Evolutionary conservation across 2,797 vertebrate genomes (phyloP).

Genomic region (Anguilla pacifica): DNA sequence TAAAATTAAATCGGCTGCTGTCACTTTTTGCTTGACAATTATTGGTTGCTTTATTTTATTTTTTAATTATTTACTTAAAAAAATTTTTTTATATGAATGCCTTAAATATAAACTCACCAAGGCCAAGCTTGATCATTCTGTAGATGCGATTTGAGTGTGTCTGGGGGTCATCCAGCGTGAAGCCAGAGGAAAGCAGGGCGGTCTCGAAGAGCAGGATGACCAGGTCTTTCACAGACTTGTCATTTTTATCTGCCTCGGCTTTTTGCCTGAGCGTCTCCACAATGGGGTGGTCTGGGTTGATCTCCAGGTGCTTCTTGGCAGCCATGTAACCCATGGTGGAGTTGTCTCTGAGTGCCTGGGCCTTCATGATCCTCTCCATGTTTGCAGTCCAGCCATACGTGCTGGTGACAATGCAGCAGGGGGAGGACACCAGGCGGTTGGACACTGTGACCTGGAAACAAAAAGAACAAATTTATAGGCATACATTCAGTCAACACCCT

Average conservation of each 20-base stretch:
- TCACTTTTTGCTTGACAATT: not conserved
- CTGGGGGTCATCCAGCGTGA: conserved; percentile 79
- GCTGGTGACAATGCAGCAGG: conserved; percentile 78
- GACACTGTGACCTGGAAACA: conserved; percentile 69
- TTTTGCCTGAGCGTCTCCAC: conserved; percentile 79
- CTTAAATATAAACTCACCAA: conserved; percentile 65
- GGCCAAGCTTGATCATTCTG: conserved; percentile 80
- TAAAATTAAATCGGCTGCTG: not conserved
- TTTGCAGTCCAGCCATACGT: conserved; percentile 79
- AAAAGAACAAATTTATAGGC: not conserved
- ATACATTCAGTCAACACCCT: not conserved
- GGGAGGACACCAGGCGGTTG: conserved; percentile 75
- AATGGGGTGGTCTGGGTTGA: conserved; percentile 81
- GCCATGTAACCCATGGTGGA: conserved; percentile 85
- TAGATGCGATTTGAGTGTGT: conserved; percentile 81
- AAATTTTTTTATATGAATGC: too few relatives aligned
- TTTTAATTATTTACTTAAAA: too few relatives aligned
- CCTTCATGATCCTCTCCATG: conserved; percentile 85
- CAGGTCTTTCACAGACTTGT: conserved; percentile 82
- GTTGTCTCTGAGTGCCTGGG: conserved; percentile 77
- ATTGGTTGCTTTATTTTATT: too few relatives aligned
- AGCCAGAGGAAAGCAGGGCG: conserved; percentile 76
- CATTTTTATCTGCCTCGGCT: conserved; percentile 81
- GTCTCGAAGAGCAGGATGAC: conserved; percentile 79
- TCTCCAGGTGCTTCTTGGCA: conserved; percentile 80